Evolutionary conservation across 2,797 vertebrate species (phyloP).

Genomic region (Rhadinocentrus ornatus): DNA sequence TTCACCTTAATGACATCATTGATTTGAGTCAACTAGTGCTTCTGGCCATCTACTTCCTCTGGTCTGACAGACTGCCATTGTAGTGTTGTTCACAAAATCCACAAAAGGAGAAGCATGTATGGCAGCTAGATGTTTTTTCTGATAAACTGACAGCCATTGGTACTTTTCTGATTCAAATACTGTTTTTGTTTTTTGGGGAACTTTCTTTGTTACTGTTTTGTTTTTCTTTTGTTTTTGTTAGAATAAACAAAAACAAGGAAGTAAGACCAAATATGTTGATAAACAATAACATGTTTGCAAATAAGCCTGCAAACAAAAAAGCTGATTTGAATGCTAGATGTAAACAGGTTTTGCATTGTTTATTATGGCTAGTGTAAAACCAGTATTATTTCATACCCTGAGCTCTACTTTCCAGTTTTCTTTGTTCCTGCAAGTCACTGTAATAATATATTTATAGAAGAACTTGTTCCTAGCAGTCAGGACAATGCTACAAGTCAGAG

Average conservation of each 20-base stretch:
- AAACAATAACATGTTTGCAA: no score
- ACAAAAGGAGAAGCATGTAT: conserved; percentile 13
- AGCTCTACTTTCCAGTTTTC: neutral
- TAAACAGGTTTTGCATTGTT: no score
- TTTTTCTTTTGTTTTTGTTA: neutral
- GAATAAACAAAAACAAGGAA: neutral
- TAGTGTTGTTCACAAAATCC: neutral
- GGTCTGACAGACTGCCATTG: conserved; percentile 17
- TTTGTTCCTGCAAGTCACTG: neutral
- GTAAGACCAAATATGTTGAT: neutral
- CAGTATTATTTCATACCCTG: neutral
- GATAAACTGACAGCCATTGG: neutral
- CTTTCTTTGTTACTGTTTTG: neutral
- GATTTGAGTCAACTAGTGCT: conserved; percentile 60
- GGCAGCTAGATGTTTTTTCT: neutral
- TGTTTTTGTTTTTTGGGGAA: neutral
- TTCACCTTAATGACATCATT: conserved; percentile 59
- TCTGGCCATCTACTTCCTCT: conserved; percentile 61
- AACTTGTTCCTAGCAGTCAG: neutral
- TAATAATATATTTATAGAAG: neutral
- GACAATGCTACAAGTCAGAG: neutral
- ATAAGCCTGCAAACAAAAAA: no score
- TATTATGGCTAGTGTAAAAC: neutral
- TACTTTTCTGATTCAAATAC: neutral
- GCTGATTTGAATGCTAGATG: no score